Conservation (phyloP, 1,140 invertebrate genomes). For the Macrostomum lignano region DNA sequence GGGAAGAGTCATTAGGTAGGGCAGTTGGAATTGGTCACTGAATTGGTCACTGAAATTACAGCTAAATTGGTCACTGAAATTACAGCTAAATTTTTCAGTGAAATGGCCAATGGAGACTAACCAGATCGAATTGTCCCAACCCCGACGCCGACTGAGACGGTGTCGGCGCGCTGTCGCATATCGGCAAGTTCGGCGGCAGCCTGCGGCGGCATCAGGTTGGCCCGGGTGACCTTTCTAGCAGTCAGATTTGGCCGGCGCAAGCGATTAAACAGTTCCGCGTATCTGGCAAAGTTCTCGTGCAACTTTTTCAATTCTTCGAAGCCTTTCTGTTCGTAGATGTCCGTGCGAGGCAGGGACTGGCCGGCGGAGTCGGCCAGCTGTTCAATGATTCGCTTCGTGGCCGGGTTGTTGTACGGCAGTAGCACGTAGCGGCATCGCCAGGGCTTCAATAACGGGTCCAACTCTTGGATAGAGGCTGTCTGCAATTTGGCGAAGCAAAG, state of each 20-base stretch:
- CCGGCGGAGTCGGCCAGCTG: constrained; percentile 13
- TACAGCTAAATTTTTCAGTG: too few relatives aligned
- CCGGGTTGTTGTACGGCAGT: constrained; percentile 34
- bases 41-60: too few relatives aligned
- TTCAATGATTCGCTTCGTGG: constrained; percentile 28
- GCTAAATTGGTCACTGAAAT: too few relatives aligned
- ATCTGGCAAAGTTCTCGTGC: constrained; percentile 47
- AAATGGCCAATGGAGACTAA: too few relatives aligned
- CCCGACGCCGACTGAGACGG: too few relatives aligned
- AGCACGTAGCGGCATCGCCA: constrained; percentile 70
- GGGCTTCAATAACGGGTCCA: constrained; percentile 53
- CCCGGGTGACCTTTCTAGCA: constrained; percentile 8
- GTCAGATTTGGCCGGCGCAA: constrained; percentile 28
- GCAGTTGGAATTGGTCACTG: too few relatives aligned
- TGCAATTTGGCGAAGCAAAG: too few relatives aligned
- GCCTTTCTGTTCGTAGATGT: constrained; percentile 40
- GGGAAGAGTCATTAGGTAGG: too few relatives aligned
- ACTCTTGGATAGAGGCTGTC: too few relatives aligned
- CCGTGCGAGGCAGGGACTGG: constrained; percentile 13
- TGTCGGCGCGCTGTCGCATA: background rate
- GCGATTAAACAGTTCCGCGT: constrained; percentile 63
- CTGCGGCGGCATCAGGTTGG: constrained; percentile 36
- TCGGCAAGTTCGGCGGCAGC: constrained; percentile 26
- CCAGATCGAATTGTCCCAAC: background rate
- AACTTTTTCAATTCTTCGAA: constrained; percentile 36